A percentile compares a stretch with the other conserved stretches of the same genome.
Evolutionary conservation across 2,797 vertebrate species (phyloP).

Genomic region (Pangasius mekongensis): DNA sequence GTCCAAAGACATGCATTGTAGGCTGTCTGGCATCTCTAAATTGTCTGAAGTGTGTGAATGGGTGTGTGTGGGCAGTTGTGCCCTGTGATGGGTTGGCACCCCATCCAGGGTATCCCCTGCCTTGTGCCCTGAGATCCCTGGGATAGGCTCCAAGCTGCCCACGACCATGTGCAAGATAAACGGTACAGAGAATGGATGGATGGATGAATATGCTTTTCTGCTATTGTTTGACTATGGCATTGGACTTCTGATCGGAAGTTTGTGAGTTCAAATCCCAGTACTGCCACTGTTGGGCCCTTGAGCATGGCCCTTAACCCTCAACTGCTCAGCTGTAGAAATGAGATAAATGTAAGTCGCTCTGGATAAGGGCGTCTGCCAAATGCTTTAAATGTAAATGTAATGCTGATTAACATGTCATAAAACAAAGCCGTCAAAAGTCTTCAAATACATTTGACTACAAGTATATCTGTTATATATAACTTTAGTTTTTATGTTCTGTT

Average conservation of each 20-base stretch:
- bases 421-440: not conserved
- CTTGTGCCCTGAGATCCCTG: too few relatives aligned
- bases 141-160: too few relatives aligned
- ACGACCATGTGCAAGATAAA: too few relatives aligned
- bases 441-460: not conserved
- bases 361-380: not conserved
- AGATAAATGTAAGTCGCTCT: not conserved
- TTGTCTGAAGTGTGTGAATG: too few relatives aligned
- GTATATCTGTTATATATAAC: not conserved
- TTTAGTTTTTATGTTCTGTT: not conserved
- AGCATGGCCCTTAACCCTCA: not conserved
- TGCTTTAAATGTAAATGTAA: not conserved
- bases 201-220: not conserved
- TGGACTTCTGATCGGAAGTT: not conserved
- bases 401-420: not conserved
- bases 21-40: too few relatives aligned
- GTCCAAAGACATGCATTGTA: too few relatives aligned
- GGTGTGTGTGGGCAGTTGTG: too few relatives aligned
- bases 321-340: not conserved
- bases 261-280: not conserved
- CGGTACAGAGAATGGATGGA: too few relatives aligned
- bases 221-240: not conserved
- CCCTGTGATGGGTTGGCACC: too few relatives aligned
- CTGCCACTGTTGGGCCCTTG: not conserved
- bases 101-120: too few relatives aligned